Evolutionary conservation across 92 coral and sea anemone species (phyloP), one percentile per base, ranked within the genome.

Genomic region (Desmophyllum pertusum): DNA sequence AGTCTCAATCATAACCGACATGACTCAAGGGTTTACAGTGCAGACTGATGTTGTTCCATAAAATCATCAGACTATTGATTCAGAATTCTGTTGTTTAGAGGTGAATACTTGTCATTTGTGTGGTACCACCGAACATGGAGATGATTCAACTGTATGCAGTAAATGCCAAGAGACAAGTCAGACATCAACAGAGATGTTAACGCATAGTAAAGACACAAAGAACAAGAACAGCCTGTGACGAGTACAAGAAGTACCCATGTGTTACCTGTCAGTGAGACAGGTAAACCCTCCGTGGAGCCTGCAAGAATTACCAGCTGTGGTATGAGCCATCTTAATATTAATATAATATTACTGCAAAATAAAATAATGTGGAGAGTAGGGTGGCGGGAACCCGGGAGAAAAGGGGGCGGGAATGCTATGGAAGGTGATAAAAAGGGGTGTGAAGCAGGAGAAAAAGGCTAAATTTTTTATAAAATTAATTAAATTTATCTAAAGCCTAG

Each of bases 251-350:
- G 71, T 57, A 8, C 31, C 43, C 48, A 70, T 25, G 10, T 39
- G 10, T 18, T 35, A 5, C 50, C 81, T 52, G 23, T 46, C 27
- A 43, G 71, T 35, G 43, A 10, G 14, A 74, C 25, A 36, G 75
- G 30, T 31, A 59, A 53, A 25, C 59, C 82, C 7, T 19, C 59
- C 15, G 51, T 17, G 38, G 86, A 84, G 39, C 17, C 83, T 30
- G 41, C 84, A 6, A 84, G 83, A 50, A 73, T 89, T 50, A 51
- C 92, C 29, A 69, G 80, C 43, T 84, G 89, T 81, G 88, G 92
- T 89, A 73, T 45, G 85, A 61, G 53, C 35, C 36, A 38, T 11
- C 7, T 5, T n/a, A n/a, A n/a, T n/a, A n/a, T n/a, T n/a, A n/a
- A n/a, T n/a, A n/a, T n/a, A n/a, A n/a, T n/a, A n/a, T n/a, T n/a